Percentiles rank a stretch among this genome's conserved stretches.
phyloP scores from a whole-genome alignment of 2,797 vertebrate genomes.

The Orientallactaga sibirica region DNA sequence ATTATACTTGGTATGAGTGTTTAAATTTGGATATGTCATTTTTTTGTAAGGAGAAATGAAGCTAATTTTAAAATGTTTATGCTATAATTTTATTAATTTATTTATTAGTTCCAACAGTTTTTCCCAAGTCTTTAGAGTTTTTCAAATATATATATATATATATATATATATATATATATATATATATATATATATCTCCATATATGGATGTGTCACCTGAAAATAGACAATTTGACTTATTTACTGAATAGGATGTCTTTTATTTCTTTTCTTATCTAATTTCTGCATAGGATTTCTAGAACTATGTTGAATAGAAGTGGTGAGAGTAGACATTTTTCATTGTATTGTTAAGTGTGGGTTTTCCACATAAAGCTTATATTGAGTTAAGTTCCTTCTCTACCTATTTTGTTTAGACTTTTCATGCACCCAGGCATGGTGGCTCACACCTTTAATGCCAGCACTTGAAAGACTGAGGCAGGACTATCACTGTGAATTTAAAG shows the following conservation, averaged over 20 bases:
- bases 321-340: background rate
- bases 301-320: background rate
- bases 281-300: background rate
- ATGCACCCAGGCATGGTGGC: no score
- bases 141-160: background rate
- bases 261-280: background rate
- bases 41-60: background rate
- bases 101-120: background rate
- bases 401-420: no score
- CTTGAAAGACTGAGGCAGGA: no score
- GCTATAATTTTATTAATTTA: background rate
- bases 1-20: background rate
- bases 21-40: background rate
- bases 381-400: background rate
- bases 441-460: no score
- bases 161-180: background rate
- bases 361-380: background rate
- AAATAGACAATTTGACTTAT: background rate
- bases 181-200: background rate
- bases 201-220: background rate
- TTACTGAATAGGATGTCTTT: background rate
- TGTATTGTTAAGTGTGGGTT: background rate
- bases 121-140: background rate
- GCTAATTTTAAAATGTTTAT: background rate
- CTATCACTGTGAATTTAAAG: no score